phyloP scores from a whole-genome alignment of 2,797 vertebrate species.

The Enteromius mattozi region DNA sequence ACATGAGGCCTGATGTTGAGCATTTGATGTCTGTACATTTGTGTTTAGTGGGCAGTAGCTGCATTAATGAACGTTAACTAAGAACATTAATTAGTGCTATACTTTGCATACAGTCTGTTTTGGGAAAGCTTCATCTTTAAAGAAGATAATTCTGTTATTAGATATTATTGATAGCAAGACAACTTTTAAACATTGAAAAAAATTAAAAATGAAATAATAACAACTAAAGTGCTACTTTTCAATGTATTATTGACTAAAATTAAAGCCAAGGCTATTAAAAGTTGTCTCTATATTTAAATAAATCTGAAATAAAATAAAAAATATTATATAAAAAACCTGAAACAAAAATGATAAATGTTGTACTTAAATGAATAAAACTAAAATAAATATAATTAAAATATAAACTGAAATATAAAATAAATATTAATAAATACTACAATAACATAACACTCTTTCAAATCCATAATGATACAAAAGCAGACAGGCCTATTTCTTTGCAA shows the following conservation, averaged over 20 bases:
- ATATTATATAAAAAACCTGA: neutral
- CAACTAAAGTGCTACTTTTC: neutral
- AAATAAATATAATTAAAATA: neutral
- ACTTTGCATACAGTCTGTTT: neutral
- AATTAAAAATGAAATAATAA: neutral
- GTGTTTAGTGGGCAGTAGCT: constrained; percentile 27
- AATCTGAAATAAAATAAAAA: neutral
- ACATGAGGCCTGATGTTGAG: constrained; percentile 38
- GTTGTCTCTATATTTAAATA: neutral
- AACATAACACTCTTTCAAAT: neutral
- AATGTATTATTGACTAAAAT: neutral
- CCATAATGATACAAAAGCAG: neutral
- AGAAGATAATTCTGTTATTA: neutral
- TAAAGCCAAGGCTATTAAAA: neutral
- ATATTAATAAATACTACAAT: neutral
- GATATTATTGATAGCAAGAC: neutral
- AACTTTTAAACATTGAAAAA: neutral
- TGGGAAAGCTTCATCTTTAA: constrained; percentile 1
- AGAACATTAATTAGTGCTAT: neutral
- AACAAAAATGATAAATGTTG: neutral
- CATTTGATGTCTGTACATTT: constrained; percentile 51
- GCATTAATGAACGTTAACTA: constrained; percentile 9
- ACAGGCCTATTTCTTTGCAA: neutral
- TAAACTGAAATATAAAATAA: neutral
- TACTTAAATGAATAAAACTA: neutral